Evolutionary conservation across 1,140 invertebrate genomes (phyloP), one percentile per base, ranked within the genome.

Genomic region (Hypothenemus hampei): DNA sequence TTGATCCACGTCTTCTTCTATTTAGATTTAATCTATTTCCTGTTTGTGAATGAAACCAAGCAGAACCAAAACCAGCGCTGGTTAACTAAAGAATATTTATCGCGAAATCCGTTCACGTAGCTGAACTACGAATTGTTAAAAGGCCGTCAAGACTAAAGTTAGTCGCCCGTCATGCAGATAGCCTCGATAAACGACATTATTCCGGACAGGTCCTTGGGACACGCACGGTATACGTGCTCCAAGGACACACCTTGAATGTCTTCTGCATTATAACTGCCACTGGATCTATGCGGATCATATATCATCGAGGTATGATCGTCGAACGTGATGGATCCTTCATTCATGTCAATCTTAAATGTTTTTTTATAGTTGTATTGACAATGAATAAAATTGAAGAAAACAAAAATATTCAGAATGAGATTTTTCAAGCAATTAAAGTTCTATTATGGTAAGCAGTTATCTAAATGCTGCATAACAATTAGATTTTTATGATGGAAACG

Each of bases 181-280:
- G 45, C 22, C 24, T 41, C 57, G 57, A 59, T 59, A 54, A n/a
- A 54, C 26, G 44, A 46, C 46, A 29, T 51, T 60, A 60, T 60
- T 60, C 58, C 29, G 49, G 52, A 55, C 58, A 60, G 58, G 58
- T 60, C 58, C 58, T 60, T 60, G 53, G 44, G 44, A 35, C 58
- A 60, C 58, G 58, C 58, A 60, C 53, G 46, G 40, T 47, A 48
- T 60, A 60, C 58, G 58, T 60, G 58, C 58, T 35, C 37, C 53
- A 60, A 60, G 58, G 58, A 60, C 58, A 57, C 46, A 46, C 41
- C 47, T 53, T 43, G 44, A 40, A 57, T 57, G 40, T 31, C 33
- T 49, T 48, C 46, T 60, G 58, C 47, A 57, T 56, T 23, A 31
- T 20, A 31, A 41, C 45, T n/a, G n/a, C n/a, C n/a, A n/a, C 24